phyloP scores from a whole-genome alignment of 35 echinoderm and acorn worm genomes.

The Amphiura filiformis region DNA sequence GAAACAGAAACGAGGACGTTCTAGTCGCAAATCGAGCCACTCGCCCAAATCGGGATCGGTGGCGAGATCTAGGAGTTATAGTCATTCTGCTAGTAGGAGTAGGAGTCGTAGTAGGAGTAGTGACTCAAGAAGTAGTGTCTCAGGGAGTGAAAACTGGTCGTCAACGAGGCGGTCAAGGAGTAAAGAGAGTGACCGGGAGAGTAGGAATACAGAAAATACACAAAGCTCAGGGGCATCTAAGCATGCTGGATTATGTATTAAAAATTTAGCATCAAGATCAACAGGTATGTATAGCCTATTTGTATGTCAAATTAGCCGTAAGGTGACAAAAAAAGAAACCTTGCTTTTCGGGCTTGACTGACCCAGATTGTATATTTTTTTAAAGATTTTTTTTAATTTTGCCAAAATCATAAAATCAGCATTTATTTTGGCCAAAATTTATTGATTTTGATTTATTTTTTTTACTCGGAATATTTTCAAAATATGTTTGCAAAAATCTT shows the following conservation, averaged over 20 bases:
- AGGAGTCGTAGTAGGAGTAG: constrained; percentile 73
- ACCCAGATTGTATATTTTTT: too few relatives aligned
- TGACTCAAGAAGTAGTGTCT: constrained; percentile 92
- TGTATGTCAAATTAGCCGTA: too few relatives aligned
- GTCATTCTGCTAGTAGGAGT: constrained; percentile 68
- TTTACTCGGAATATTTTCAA: too few relatives aligned
- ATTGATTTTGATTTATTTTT: too few relatives aligned
- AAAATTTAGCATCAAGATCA: constrained; percentile 96
- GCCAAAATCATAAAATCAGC: too few relatives aligned
- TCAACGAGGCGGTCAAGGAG: constrained; percentile 70
- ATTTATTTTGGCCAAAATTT: too few relatives aligned
- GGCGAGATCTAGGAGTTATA: constrained; percentile 74
- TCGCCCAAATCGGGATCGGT: constrained; percentile 72
- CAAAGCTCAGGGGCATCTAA: constrained; percentile 70
- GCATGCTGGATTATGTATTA: constrained; percentile 87
- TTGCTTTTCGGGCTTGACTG: too few relatives aligned
- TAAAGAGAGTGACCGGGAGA: constrained; percentile 82
- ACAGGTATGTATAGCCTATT: constrained; percentile 73
- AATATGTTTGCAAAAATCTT: too few relatives aligned
- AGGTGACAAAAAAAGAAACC: neutral
- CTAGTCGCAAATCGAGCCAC: constrained; percentile 2
- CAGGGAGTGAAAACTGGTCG: constrained; percentile 59
- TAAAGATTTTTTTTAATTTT: too few relatives aligned
- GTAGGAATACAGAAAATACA: constrained; percentile 92
- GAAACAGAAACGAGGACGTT: constrained; percentile 25